phyloP scores from a whole-genome alignment of 2,113 vertebrate species.

The Silurus glanis region DNA sequence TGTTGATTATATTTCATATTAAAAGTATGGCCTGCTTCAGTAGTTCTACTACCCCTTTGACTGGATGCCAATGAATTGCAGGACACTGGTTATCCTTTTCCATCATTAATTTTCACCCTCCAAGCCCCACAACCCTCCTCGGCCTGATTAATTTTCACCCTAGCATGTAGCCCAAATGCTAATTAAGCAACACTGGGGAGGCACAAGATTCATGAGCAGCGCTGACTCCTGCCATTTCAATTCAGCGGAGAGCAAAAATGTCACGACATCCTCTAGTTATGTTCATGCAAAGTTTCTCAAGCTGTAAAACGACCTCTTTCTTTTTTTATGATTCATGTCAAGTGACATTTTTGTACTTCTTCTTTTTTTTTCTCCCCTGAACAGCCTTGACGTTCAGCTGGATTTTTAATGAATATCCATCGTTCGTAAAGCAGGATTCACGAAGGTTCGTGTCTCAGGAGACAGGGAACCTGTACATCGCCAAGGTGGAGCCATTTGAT shows the following conservation, averaged over 20 bases:
- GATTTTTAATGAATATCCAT: constrained; percentile 96
- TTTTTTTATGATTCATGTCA: constrained; percentile 42
- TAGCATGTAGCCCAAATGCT: constrained; percentile 57
- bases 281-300: constrained; percentile 52
- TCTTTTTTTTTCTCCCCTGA: constrained; percentile 28
- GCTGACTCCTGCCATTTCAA: constrained; percentile 46
- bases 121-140: constrained; percentile 50
- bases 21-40: constrained; percentile 16
- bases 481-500: constrained; percentile 91
- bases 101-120: constrained; percentile 57
- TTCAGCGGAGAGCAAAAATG: constrained; percentile 52
- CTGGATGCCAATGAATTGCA: constrained; percentile 56
- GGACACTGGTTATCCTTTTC: constrained; percentile 48
- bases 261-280: constrained; percentile 49
- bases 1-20: neutral
- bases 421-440: constrained; percentile 88
- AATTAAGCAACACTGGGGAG: constrained; percentile 48
- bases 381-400: constrained; percentile 93
- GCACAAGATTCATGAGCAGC: constrained; percentile 47
- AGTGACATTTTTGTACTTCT: constrained; percentile 23
- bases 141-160: constrained; percentile 62
- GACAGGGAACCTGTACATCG: constrained; percentile 94
- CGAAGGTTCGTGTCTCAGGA: constrained; percentile 94
- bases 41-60: constrained; percentile 41
- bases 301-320: constrained; percentile 43